Conservation (phyloP, 2,888 invertebrate species). For the Julus scandinavius region DNA sequence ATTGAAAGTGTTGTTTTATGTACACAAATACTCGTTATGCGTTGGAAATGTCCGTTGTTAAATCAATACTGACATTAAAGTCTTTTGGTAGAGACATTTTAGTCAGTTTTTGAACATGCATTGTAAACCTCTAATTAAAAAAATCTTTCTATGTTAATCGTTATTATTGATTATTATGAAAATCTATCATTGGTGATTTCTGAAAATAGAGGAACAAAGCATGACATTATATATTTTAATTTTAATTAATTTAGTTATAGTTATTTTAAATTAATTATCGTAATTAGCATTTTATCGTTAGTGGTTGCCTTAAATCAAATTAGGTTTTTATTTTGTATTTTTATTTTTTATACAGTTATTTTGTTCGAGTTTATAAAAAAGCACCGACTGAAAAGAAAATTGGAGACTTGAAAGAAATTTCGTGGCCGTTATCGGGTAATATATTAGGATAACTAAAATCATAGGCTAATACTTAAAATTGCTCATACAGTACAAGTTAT, state of each 20-base stretch:
- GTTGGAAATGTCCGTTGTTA: slow-evolving; percentile 30
- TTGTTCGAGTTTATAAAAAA: background rate
- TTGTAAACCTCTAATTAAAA: slow-evolving; percentile 21
- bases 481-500: background rate
- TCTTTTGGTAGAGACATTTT: slow-evolving; percentile 31
- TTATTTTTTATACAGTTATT: too few relatives aligned
- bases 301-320: background rate
- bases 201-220: too few relatives aligned
- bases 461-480: background rate
- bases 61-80: slow-evolving; percentile 7
- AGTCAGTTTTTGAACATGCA: slow-evolving; percentile 14
- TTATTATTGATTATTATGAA: background rate
- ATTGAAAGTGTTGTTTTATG: slow-evolving; percentile 40
- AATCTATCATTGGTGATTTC: background rate
- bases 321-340: background rate
- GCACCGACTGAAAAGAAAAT: background rate
- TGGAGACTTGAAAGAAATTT: background rate
- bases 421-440: background rate
- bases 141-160: slow-evolving; percentile 4
- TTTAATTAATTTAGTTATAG: background rate
- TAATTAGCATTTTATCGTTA: background rate
- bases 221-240: too few relatives aligned
- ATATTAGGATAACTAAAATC: slow-evolving; percentile 5
- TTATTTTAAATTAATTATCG: background rate
- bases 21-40: background rate